Evolutionary conservation across 2,113 vertebrate genomes (phyloP).

Genomic region (Percina caprodes): DNA sequence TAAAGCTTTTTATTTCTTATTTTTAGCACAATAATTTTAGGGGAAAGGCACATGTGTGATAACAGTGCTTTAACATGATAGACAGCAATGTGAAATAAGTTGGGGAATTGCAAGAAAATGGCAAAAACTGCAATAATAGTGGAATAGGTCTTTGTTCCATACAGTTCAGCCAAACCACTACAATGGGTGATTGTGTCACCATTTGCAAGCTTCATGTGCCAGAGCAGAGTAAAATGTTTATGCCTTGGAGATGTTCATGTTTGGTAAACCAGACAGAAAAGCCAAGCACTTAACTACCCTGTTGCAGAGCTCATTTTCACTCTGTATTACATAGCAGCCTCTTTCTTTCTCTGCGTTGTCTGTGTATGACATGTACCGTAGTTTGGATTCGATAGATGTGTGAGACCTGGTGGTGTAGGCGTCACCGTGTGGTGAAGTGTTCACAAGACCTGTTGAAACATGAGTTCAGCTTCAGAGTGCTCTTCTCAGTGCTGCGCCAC

Average conservation of each 20-base stretch:
- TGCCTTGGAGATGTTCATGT: neutral
- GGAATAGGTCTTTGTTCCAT: neutral
- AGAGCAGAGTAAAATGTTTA: neutral
- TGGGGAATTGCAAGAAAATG: neutral
- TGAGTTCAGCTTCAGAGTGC: constrained; percentile 40
- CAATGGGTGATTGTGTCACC: neutral
- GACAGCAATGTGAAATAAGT: neutral
- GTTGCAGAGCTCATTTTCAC: neutral
- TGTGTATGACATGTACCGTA: constrained; percentile 18
- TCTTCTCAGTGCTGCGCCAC: constrained; percentile 22
- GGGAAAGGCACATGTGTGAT: neutral
- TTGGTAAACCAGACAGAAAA: constrained; percentile 5
- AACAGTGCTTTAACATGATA: neutral
- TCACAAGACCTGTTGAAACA: constrained; percentile 21
- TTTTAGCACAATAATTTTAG: neutral
- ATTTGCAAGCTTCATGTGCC: neutral
- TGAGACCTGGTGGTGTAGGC: constrained; percentile 45
- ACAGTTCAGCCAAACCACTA: constrained; percentile 18
- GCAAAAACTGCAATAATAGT: neutral
- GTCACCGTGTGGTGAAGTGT: constrained; percentile 34
- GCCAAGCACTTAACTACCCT: neutral
- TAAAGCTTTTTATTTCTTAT: neutral
- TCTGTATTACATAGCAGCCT: constrained; percentile 7
- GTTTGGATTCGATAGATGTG: constrained; percentile 23
- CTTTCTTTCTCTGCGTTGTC: constrained; percentile 6